Percentiles rank a stretch among this genome's conserved stretches.
Evolutionary conservation across 2,113 vertebrate species (phyloP).

Genomic region (Chroicocephalus ridibundus): DNA sequence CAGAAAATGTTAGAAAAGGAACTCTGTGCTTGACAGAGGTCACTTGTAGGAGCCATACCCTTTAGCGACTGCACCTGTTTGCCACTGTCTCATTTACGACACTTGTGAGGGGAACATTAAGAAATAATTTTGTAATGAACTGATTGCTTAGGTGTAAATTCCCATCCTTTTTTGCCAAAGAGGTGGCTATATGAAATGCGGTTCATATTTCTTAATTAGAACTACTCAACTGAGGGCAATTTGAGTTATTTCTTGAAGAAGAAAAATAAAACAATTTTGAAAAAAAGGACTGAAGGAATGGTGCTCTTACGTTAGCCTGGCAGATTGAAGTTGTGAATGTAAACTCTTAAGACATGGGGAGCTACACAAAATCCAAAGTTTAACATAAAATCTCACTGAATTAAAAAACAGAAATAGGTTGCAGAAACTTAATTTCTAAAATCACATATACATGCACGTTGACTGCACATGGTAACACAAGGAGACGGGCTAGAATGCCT

Average conservation of each 20-base stretch:
- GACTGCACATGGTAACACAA: background rate
- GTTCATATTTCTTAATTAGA: background rate
- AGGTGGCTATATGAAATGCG: background rate
- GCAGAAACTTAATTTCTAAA: background rate
- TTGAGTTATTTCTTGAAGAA: background rate
- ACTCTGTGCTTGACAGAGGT: background rate
- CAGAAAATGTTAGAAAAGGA: background rate
- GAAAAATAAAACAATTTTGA: background rate
- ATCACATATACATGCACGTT: background rate
- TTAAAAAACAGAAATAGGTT: background rate
- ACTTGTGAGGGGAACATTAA: background rate
- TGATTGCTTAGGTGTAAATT: background rate
- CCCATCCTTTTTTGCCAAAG: background rate
- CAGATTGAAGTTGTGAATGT: background rate
- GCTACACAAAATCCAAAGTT: background rate
- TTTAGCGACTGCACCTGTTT: conserved; percentile 6
- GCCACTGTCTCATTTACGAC: background rate
- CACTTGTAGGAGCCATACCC: background rate
- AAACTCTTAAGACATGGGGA: background rate
- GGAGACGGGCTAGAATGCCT: background rate
- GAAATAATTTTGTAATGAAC: background rate
- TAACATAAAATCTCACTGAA: background rate
- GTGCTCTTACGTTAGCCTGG: background rate
- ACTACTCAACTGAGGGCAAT: background rate
- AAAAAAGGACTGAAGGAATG: background rate